Base-by-base conservation (phyloP, 2,888 invertebrate genomes). In the Drosophila histrio region DNA sequence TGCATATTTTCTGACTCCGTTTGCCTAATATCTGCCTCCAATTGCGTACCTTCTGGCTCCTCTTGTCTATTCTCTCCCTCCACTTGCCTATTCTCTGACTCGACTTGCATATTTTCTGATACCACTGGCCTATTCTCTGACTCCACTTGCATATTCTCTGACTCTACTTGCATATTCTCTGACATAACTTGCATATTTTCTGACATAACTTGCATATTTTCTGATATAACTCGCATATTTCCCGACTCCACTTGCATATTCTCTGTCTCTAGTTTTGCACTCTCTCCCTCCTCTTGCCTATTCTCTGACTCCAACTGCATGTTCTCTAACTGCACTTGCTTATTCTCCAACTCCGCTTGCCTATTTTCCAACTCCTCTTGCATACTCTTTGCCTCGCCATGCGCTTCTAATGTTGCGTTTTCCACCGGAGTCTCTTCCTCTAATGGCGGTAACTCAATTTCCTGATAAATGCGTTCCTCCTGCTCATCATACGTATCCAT, bases 391-490 rank as follows among this genome's bases (percentile, higher is more conserved):
- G 36, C 13, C 6, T 8, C 38, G 5, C 1, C 41, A 19, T 44
- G 7, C n/a, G 30, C 7, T 15, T 49, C 61, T 22, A 44, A n/a
- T 3, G 70, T 19, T 24, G 32, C 2, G 3, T 9, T 30, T 3
- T 38, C 39, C 6, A 1, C 21, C 6, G 22, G 17, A n/a, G 9
- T 21, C 5, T 56, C 34, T 21, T 70, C 73, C 24, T 66, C 75
- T 7, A 75, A 38, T 5, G 50, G 66, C 7, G 34, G 50, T 1
- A 80, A 70, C 50, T 89, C 88, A 5, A 88, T 61, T 68, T 89
- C 89, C 7, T 72, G 75, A 64, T 88, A 88, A 46, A 86, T 80
- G 13, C 85, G 74, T 15, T 68, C 59, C 6, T 54, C 76, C 11
- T 53, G 43, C 1, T 79, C 77, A 9, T 73, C 78, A 44, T 46